Evolutionary conservation across 1,140 invertebrate species (phyloP), one percentile per base, ranked within the genome.

Genomic region (Cyphomyrmex costatus): DNA sequence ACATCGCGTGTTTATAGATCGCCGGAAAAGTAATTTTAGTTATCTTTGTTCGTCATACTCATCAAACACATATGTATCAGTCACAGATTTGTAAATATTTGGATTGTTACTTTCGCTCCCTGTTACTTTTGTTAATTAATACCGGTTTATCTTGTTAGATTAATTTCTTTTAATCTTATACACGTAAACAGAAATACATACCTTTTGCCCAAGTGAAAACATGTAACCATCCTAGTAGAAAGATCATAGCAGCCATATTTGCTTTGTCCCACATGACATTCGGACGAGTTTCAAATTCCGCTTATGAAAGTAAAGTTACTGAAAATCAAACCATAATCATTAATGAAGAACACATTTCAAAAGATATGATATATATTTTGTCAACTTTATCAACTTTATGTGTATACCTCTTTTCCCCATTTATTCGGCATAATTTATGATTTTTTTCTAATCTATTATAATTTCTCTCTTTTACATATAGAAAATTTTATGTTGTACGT

Each of bases 231-330:
- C 74, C 84, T 6, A 93, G 73, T 33, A 94, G 79, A 65, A 93
- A 79, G 77, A 92, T 87, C 80, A 94, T 86, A n/a, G 86, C 93
- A 74, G 92, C 90, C 89, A 94, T 94, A 68, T 92, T 94, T 77
- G 93, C 93, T 93, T 91, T 91, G 71, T 91, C 92, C 94, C 93
- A 94, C 94, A 94, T 95, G 76, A 68, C 90, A 82, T 80, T 86
- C 21, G 6, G 79, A 82, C 58, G 6, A 49, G 24, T 63, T 8
- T 53, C 53, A 82, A 63, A 82, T 58, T 74, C 12, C 33, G 36
- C 24, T 53, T 36, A 30, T 61, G 36, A 42, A 42, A 42, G 36
- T 42, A 42, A 42, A 42, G 16, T 8, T 79, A 24, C 12, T 85
- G 83, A 33, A 42, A 60, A 53, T 86, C 6, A 49, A 42, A 73